These are phyloP conservation scores for Nyleta sp. DNA, from an alignment of 2,888 invertebrate species.

Conservation along the genomic window DNA sequence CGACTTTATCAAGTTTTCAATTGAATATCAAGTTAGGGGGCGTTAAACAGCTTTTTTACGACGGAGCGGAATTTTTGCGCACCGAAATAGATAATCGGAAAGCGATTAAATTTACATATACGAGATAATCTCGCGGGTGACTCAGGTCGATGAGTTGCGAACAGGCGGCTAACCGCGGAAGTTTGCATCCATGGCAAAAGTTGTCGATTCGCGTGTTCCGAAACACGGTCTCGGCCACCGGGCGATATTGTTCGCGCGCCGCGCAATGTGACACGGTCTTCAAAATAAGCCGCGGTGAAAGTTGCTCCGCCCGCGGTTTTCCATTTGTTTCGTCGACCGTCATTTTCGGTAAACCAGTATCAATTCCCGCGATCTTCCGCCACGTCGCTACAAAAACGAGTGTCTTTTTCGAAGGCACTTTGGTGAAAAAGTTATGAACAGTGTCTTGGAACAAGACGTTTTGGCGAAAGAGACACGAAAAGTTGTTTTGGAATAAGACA, in stretches of 20 bases:
- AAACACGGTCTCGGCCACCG: constrained; percentile 13
- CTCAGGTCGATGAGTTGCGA: constrained; percentile 53
- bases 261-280: constrained; percentile 20
- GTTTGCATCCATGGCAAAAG: constrained; percentile 50
- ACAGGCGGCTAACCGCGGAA: constrained; percentile 59
- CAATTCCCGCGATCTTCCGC: too few relatives aligned
- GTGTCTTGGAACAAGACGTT: too few relatives aligned
- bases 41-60: constrained; percentile 28
- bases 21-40: constrained; percentile 28
- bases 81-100: constrained; percentile 47
- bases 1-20: constrained; percentile 26
- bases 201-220: constrained; percentile 34
- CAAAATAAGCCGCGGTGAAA: too few relatives aligned
- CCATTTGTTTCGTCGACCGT: too few relatives aligned
- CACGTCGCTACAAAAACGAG: too few relatives aligned
- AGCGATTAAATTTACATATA: constrained; percentile 61
- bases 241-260: constrained; percentile 37
- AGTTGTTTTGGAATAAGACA: too few relatives aligned
- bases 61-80: constrained; percentile 26
- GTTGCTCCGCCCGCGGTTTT: too few relatives aligned
- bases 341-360: too few relatives aligned
- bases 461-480: too few relatives aligned
- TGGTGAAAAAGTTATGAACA: too few relatives aligned
- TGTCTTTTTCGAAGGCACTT: too few relatives aligned
- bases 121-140: constrained; percentile 47